Base-by-base conservation (phyloP, 2,113 vertebrate species). In the Eonycteris spelaea region DNA sequence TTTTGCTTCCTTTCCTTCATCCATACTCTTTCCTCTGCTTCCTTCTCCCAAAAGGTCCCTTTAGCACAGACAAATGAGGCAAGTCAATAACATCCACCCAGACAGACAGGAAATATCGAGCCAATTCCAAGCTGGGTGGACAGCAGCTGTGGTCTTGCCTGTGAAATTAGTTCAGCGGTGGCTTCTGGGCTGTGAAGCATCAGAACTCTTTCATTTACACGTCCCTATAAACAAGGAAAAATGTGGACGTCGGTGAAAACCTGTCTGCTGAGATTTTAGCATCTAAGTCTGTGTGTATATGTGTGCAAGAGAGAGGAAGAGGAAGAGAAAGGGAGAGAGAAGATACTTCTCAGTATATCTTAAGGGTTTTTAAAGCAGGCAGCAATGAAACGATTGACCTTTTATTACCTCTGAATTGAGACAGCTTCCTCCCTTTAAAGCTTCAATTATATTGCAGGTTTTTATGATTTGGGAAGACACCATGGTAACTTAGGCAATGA, bases 51-150 rank as follows among this genome's bases (percentile, higher is more conserved):
- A 98, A 98, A 97, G 97, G 98, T 94, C 86, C 91, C 88, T 90
- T 97, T 98, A 98, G 95, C 88, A 95, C 96, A 98, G 98, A 98
- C 95, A 98, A 97, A 98, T 93, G 98, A 99, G 97, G 98, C 98
- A 98, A 99, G 98, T 98, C 98, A 98, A 97, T 98, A 98, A 98
- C 97, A 97, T 97, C 98, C 96, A 97, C 95, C 95, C 86, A 97
- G 98, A 98, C 97, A 19, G 98, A 98, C 98, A 99, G 98, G 98
- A 98, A 98, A 98, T 98, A 99, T 98, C 98, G 99, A 99, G 98
- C 98, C 98, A 99, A 98, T 99, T 99, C 98, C 97, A 98, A 98
- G 98, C 98, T 97, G 98, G 98, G 98, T 98, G 98, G 97, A 97
- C 96, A 98, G 98, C 99, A 99, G 99, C 99, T 99, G 99, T 6